Base-by-base conservation (phyloP, 2,113 vertebrate species). In the Oophaga pumilio region DNA sequence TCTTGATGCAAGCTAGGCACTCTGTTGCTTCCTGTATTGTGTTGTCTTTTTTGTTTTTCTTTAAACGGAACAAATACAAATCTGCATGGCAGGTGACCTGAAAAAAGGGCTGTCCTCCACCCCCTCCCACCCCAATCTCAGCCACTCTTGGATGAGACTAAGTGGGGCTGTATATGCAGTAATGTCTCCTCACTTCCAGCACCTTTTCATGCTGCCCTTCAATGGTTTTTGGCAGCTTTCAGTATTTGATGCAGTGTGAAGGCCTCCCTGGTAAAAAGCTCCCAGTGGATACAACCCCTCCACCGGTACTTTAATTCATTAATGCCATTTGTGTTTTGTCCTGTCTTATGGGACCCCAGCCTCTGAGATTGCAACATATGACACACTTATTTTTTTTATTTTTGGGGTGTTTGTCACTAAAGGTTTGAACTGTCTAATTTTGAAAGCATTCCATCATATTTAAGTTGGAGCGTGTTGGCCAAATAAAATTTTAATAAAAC, bases 401-500 rank as follows among this genome's bases (percentile, higher is more conserved):
- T 66, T 22, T 68, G 14, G 82, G 85, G 86, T 9, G 86, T 9
- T 89, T 90, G 52, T 86, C 92, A 76, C 77, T 84, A 88, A 56
- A 85, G 60, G 74, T 69, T 10, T 89, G 90, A 74, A 82, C 85
- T 80, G 7, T 74, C 60, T 90, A 76, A 90, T 90, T 92, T 90
- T 90, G 74, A 71, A 92, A 94, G 94, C 96, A 93, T 97, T 97
- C 96, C 92, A 91, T 95, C 95, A 93, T 92, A 92, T 90, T 92
- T 92, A 96, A 93, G 92, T 94, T 93, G 91, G 95, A 94, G 95
- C 94, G 91, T 95, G 96, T 96, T 96, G 97, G 97, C 96, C 96
- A 97, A 97, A 98, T 98, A 98, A 99, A 98, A 95, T 95, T 95
- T 93, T 94, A 95, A 93, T 93, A 92, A 89, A 92, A 90, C 1